Evolutionary conservation across 2,113 vertebrate genomes (phyloP).

Genomic region (Ptilorrhoa leucosticta): DNA sequence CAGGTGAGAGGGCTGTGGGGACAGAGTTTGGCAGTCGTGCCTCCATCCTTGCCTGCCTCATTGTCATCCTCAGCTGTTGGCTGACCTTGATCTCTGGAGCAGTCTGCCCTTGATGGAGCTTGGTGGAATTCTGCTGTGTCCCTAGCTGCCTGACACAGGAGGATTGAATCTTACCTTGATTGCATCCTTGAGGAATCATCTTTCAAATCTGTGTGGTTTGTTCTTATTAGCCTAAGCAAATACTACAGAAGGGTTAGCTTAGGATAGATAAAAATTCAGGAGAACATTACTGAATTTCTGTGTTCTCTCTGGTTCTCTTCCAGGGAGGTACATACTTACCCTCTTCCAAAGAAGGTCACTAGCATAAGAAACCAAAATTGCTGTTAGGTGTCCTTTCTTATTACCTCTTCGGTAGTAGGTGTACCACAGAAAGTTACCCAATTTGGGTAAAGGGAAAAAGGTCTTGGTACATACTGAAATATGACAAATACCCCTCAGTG

Average conservation of each 20-base stretch:
- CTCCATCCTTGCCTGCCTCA: neutral
- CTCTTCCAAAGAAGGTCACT: neutral
- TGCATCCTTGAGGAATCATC: neutral
- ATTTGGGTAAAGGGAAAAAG: neutral
- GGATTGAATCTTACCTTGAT: neutral
- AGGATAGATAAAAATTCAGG: neutral
- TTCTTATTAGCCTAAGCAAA: neutral
- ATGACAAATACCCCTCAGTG: neutral
- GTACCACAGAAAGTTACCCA: neutral
- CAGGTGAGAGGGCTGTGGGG: neutral
- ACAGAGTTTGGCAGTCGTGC: neutral
- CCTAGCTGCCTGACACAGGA: neutral
- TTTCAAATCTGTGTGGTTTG: neutral
- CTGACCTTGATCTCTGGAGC: neutral
- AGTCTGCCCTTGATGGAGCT: neutral
- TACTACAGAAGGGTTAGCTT: neutral
- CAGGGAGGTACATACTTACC: neutral
- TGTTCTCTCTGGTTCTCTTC: neutral
- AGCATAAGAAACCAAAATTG: neutral
- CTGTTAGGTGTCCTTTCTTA: neutral
- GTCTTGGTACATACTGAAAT: neutral
- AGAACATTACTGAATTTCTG: neutral
- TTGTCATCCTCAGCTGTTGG: neutral
- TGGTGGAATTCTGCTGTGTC: neutral
- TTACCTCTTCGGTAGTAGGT: neutral